Evolutionary conservation across 1,140 invertebrate species (phyloP).

Genomic region (Acromyrmex charruanus): DNA sequence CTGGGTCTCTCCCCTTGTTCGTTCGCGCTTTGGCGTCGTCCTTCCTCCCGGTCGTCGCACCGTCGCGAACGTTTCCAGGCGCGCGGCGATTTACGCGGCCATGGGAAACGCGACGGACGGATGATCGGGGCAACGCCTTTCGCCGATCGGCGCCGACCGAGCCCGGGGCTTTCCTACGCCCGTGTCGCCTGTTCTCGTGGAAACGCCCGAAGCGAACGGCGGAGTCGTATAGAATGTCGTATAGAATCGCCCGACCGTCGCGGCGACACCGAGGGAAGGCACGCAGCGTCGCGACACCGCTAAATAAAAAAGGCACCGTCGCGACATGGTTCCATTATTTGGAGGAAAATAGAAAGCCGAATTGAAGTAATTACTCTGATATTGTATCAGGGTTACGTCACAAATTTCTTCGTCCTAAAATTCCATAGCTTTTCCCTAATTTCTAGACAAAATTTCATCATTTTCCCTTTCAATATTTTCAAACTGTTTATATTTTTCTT

Average conservation of each 20-base stretch:
- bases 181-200: constrained; percentile 46
- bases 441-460: no score
- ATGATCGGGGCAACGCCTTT: constrained; percentile 60
- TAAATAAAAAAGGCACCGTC: background rate
- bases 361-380: background rate
- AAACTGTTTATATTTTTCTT: no score
- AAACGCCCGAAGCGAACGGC: constrained; percentile 47
- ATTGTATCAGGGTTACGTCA: no score
- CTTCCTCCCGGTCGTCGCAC: constrained; percentile 52
- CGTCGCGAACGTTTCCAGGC: constrained; percentile 52
- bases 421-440: no score
- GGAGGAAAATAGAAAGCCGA: background rate
- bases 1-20: constrained; percentile 57
- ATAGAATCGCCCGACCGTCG: constrained; percentile 8
- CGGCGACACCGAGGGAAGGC: background rate
- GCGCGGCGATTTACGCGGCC: constrained; percentile 56
- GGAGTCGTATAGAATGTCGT: constrained; percentile 47
- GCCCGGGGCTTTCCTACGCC: constrained; percentile 40
- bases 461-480: no score
- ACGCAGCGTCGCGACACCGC: constrained; percentile 16
- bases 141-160: constrained; percentile 49
- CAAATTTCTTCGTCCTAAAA: no score
- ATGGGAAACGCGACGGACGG: constrained; percentile 59
- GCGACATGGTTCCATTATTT: background rate
- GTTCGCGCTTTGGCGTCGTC: constrained; percentile 33